A percentile compares a stretch with the other conserved stretches of the same genome.
Conservation (phyloP, 1,140 invertebrate genomes). For the Colletes gigas region DNA sequence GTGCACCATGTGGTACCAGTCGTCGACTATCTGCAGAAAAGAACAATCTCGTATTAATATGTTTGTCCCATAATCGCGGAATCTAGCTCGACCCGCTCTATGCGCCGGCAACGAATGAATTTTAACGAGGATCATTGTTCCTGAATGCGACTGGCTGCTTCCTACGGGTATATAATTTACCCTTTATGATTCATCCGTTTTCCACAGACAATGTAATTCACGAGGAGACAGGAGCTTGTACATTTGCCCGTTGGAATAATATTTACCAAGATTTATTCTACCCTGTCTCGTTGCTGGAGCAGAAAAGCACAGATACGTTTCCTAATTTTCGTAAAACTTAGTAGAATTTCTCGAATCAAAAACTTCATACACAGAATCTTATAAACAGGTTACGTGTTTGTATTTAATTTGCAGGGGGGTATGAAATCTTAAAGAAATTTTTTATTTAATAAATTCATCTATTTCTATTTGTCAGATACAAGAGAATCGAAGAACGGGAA, state of each 20-base stretch:
- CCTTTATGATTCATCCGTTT: background rate
- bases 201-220: background rate
- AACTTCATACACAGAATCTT: no score
- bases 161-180: background rate
- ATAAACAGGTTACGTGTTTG: no score
- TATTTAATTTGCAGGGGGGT: no score
- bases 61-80: background rate
- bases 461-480: no score
- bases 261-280: conserved; percentile 1
- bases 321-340: no score
- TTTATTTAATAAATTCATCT: no score
- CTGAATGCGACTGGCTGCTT: background rate
- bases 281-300: background rate
- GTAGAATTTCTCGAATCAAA: no score
- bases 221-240: no score
- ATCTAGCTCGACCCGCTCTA: background rate
- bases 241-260: background rate
- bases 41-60: conserved; percentile 49
- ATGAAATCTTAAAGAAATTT: no score
- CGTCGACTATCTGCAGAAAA: conserved; percentile 88
- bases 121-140: background rate
- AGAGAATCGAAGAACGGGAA: no score
- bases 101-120: background rate
- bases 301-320: no score
- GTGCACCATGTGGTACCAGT: conserved; percentile 92